Evolutionary conservation across 2,797 vertebrate genomes (phyloP), one percentile per base, ranked within the genome.

Genomic region (Oryzias sinensis): DNA sequence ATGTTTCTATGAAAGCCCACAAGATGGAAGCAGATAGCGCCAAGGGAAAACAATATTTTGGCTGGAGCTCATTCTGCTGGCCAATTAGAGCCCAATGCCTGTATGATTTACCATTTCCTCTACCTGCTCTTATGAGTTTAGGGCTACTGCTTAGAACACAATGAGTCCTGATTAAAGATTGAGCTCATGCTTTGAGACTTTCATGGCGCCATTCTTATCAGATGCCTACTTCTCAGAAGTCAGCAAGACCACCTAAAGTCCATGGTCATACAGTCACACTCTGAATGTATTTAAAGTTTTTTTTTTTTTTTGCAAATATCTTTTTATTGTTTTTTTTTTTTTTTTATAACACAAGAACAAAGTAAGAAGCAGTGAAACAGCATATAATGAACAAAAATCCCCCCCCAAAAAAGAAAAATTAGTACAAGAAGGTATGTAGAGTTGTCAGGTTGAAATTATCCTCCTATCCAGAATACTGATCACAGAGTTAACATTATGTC

Each of bases 21-120:
- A 87, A 93, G 93, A 93, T 93, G 89, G 92, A 93, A 94, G 91
- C 87, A 92, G 93, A 94, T 95, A 93, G 88, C 52, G 70, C 86
- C 90, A 69, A 77, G 92, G 87, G 85, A 87, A 87, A 91, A 88
- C 83, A 90, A 92, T 91, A 84, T 90, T 87, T 88, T 83, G 88
- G 74, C 89, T 73, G n/a, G 81, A 89, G 81, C 85, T 91, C 77
- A 76, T 89, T 85, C 85, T 88, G 89, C 83, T 76, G 80, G 76
- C 80, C 89, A 89, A 88, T 90, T 91, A 80, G 82, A 79, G 77
- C 73, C 79, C 76, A 80, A 84, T 81, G 82, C 79, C 77, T 87
- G 74, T 89, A 87, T 91, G 87, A 92, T 91, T 92, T 87, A 89
- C 62, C 76, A 80, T 89, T 92, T 93, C 90, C 87, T 89, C 77